Evolutionary conservation across 1,140 invertebrate genomes (phyloP), one percentile per base, ranked within the genome.

Genomic region (Prorops nasuta): DNA sequence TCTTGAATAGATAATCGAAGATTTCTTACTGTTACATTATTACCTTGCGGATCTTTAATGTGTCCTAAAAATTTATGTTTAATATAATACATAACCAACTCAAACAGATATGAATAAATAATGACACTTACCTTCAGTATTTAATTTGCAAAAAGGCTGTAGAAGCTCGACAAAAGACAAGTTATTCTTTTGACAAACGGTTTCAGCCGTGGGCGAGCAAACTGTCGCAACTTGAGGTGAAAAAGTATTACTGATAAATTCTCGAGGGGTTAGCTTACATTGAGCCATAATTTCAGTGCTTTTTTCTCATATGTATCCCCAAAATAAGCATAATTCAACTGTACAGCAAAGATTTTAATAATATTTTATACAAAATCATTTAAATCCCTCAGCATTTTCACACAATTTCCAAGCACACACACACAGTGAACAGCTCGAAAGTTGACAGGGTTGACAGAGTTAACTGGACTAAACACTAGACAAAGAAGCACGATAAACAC

Each of bases 241-340:
- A 77, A 96, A 97, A 21, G 90, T 85, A 71, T 87, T 88, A 69
- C 89, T 86, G 46, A 96, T 90, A 72, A 96, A 92, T 73, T 96
- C 92, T 60, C 89, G 84, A 20, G 89, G 80, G 57, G 85, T 85
- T 78, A 83, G 80, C 63, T 83, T 83, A 54, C 78, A 81, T 63
- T 82, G 80, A 52, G 83, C 80, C 85, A 87, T 86, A n/a, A 40
- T 49, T 51, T 6, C 24, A 28, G 10, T 10, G 24, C n/a, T n/a
- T n/a, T n/a, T n/a, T n/a, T n/a, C n/a, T n/a, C n/a, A n/a, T n/a
- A n/a, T n/a, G n/a, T n/a, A n/a, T n/a, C n/a, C n/a, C n/a, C n/a
- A n/a, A n/a, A n/a, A n/a, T n/a, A n/a, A n/a, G n/a, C n/a, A n/a
- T n/a, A n/a, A n/a, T n/a, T n/a, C n/a, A n/a, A n/a, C n/a, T n/a